Percentiles rank a stretch among this genome's conserved stretches.
Conservation (phyloP, 1,140 invertebrate genomes). For the Papilio machaon region DNA sequence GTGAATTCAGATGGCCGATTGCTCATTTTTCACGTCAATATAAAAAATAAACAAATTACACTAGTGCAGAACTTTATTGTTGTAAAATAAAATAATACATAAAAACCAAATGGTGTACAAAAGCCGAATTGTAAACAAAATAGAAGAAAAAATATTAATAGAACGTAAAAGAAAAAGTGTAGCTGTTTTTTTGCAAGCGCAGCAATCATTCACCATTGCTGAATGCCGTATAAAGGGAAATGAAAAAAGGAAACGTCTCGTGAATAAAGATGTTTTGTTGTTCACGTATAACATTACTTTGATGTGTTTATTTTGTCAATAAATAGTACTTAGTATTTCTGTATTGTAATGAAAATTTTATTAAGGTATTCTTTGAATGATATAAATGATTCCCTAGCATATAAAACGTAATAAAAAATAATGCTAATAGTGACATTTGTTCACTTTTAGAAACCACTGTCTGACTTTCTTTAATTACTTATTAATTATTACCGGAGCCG, state of each 20-base stretch:
- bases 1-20: too few species aligned
- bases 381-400: neutral
- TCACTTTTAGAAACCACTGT: too few species aligned
- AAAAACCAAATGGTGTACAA: neutral
- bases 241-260: slow-evolving; percentile 29
- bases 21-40: too few species aligned
- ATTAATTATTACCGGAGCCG: too few species aligned
- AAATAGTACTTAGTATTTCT: neutral
- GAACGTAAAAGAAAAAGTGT: slow-evolving; percentile 4
- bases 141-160: slow-evolving; percentile 17
- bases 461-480: too few species aligned
- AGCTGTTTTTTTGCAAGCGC: slow-evolving; percentile 22
- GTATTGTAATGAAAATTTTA: neutral
- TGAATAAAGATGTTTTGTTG: slow-evolving; percentile 31
- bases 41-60: neutral
- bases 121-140: neutral
- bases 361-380: neutral
- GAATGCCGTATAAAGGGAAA: slow-evolving; percentile 31
- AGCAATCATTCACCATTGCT: slow-evolving; percentile 29
- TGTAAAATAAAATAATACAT: neutral
- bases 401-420: too few species aligned
- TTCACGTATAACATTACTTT: slow-evolving; percentile 7
- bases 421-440: too few species aligned
- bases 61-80: neutral
- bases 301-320: slow-evolving; percentile 12